Percentiles rank a stretch among this genome's conserved stretches.
Evolutionary conservation across 1,140 invertebrate genomes (phyloP).

Genomic region (Radopholus similis): DNA sequence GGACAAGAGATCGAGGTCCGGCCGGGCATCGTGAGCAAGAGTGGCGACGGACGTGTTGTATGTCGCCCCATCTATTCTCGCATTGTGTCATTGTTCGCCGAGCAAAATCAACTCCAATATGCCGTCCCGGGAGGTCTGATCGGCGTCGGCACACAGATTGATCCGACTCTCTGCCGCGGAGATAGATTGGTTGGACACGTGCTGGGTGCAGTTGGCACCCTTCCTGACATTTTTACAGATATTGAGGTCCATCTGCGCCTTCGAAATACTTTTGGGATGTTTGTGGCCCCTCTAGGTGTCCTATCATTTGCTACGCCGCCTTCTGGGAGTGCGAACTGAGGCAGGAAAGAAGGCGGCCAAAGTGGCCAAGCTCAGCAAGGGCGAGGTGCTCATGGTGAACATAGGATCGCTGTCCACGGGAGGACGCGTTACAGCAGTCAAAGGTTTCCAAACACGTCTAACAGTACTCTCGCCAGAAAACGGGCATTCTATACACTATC

Average conservation of each 20-base stretch:
- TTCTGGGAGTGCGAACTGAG: constrained; percentile 94
- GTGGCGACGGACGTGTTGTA: constrained; percentile 86
- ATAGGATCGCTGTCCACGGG: constrained; percentile 98
- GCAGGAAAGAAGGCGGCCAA: constrained; percentile 95
- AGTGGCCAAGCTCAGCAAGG: constrained; percentile 80
- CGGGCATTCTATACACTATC: too few relatives aligned
- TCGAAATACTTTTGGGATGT: background rate
- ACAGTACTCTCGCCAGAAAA: too few relatives aligned
- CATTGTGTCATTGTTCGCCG: constrained; percentile 95
- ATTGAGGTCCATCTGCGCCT: constrained; percentile 78
- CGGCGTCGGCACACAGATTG: constrained; percentile 97
- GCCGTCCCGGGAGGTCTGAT: constrained; percentile 91
- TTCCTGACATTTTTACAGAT: constrained; percentile 96
- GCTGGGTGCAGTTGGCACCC: constrained; percentile 87
- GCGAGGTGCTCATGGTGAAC: constrained; percentile 90
- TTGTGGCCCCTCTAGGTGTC: too few relatives aligned
- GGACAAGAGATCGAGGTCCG: constrained; percentile 77
- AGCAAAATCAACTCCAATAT: constrained; percentile 96
- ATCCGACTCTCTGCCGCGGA: constrained; percentile 92
- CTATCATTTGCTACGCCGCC: constrained; percentile 87
- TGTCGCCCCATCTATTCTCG: constrained; percentile 92
- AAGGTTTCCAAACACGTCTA: too few relatives aligned
- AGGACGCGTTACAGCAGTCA: constrained; percentile 88
- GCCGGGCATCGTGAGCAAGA: constrained; percentile 80
- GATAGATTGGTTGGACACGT: constrained; percentile 91